Base-by-base conservation (phyloP, 2,888 invertebrate species). In the Myathropa florea region DNA sequence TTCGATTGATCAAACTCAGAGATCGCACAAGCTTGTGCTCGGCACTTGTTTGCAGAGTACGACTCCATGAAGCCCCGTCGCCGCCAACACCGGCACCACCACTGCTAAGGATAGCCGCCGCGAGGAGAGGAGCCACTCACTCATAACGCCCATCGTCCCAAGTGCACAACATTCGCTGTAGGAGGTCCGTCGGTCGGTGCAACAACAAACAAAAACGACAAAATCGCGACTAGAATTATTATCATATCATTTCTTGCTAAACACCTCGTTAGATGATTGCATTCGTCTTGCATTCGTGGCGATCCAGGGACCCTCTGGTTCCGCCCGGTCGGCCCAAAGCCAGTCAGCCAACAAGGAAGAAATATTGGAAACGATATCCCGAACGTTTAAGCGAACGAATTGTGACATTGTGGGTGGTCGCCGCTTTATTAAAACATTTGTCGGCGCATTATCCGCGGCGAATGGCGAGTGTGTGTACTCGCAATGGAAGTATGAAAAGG, bases 241-340 rank as follows among this genome's bases (percentile, higher is more conserved):
- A 90, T 90, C 89, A 90, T 90, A 90, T 90, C 89, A 90, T 90
- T 90, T 89, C 89, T 89, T 89, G 89, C 89, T 89, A 89, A 90
- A 90, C 90, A 90, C 90, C 90, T 89, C 89, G 89, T 90, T 89
- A 89, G 90, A 90, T 89, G 86, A 83, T 86, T 86, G 86, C 86
- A 82, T 83, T 83, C 75, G 86, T 78, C 85, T 86, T 82, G 78
- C 86, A 64, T 71, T 76, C 67, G 53, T 63, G 60, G 33, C 63
- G 39, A 57, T 60, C 23, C 67, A 63, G 60, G 33, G 63, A 53
- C 14, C 61, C 21, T n/a, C 73, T 33, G 63, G 59, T 26, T 55
- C 75, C 65, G 57, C 59, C 59, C 59, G 59, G 46, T 46, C 30
- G n/a, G 18, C 18, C 6, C 18, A 18, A 18, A n/a, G 46, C 18